Base-by-base conservation (phyloP, 2,113 vertebrate species). In the Semicossyphus pulcher region DNA sequence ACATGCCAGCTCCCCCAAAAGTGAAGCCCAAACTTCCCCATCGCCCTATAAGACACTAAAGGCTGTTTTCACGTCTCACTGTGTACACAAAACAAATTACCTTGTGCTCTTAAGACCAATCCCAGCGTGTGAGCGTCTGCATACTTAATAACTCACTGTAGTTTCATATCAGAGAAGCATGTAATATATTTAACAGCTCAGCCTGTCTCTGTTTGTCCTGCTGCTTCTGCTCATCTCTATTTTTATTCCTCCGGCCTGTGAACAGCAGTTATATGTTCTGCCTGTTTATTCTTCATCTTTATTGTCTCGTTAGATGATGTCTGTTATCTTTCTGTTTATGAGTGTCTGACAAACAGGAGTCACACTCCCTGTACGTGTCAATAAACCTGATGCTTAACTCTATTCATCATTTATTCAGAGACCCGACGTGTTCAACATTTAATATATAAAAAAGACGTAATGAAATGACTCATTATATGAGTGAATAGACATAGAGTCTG, bases 221-320 rank as follows among this genome's bases (percentile, higher is more conserved):
- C 45, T 64, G 61, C 18, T 39, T 15, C 10, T 16, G 44, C 29
- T 41, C 15, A 15, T 59, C 11, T 52, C n/a, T 61, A 23, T 54
- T 42, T 44, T 47, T 7, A 34, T 15, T 12, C 23, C 10, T n/a
- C 21, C 37, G 20, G 3, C 16, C 16, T 37, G 18, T 48, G 49
- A 20, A 20, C 7, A n/a, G 15, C 25, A 2, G 10, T 12, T 15
- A 14, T 44, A 32, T 36, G 23, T 23, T 8, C 15, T 36, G 8
- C 26, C n/a, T 42, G 61, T 52, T 51, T 29, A 31, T 31, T 42
- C 20, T 31, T 44, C 26, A 47, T 61, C 45, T 39, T 61, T 36
- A 54, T 41, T 7, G 12, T 51, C 45, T n/a, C 9, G 47, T 26
- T 23, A 10, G 12, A 34, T 54, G 16, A 53, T 29, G 56, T 54